Conservation (phyloP, 2,113 vertebrate genomes). For the Actinemys pallida region DNA sequence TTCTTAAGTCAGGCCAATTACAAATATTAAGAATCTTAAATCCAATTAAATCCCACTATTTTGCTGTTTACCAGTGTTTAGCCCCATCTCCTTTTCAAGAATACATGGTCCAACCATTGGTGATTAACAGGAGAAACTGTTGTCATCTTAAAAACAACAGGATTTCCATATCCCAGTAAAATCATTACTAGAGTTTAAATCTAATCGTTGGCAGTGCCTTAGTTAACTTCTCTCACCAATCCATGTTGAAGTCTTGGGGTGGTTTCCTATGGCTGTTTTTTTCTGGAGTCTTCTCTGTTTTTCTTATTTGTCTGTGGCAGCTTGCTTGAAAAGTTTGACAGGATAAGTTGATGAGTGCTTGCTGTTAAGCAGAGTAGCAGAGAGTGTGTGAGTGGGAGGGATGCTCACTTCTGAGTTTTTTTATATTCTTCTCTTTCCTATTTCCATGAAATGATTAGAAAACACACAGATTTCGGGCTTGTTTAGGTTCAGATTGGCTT, state of each 20-base stretch:
- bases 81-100: background rate
- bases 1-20: background rate
- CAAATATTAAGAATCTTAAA: background rate
- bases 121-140: background rate
- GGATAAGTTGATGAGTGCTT: background rate
- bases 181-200: background rate
- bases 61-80: background rate
- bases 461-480: background rate
- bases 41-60: background rate
- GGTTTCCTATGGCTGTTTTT: background rate
- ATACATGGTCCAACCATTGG: background rate
- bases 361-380: background rate
- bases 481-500: background rate
- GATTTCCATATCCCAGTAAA: background rate
- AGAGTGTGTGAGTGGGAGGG: background rate
- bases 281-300: background rate
- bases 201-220: background rate
- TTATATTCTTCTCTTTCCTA: background rate
- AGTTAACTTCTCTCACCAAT: background rate
- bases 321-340: background rate
- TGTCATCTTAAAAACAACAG: background rate
- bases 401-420: background rate
- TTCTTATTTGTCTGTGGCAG: background rate
- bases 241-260: background rate
- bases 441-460: background rate